A percentile compares a stretch with the other conserved stretches of the same genome.
These are phyloP conservation scores for Muntiacus reevesi DNA, from an alignment of 2,113 vertebrate genomes.

Conservation along the genomic window DNA sequence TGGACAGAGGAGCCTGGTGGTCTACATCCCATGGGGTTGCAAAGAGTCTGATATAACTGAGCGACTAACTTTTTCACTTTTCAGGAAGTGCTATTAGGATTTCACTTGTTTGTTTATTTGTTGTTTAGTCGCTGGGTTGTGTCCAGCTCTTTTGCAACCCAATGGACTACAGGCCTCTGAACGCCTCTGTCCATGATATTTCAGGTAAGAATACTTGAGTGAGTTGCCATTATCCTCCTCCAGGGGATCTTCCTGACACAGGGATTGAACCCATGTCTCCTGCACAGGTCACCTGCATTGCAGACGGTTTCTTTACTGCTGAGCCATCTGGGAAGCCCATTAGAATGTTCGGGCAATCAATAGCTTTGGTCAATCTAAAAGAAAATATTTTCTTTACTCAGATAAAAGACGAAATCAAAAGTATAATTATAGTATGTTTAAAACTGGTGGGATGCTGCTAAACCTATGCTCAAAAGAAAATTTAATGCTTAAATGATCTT, in stretches of 20 bases:
- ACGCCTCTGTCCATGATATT: background rate
- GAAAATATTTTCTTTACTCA: background rate
- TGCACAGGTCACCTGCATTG: background rate
- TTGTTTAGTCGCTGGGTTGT: background rate
- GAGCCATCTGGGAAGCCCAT: background rate
- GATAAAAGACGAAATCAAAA: background rate
- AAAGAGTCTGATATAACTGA: background rate
- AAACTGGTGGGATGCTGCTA: background rate
- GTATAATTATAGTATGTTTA: background rate
- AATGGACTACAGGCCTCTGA: background rate
- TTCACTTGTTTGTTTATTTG: background rate
- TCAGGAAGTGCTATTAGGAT: background rate
- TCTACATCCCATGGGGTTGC: background rate
- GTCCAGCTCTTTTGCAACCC: background rate
- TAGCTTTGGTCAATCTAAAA: background rate
- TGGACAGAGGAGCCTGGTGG: background rate
- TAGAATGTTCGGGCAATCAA: too few relatives aligned
- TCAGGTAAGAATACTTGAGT: background rate
- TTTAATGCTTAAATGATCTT: slow-evolving; percentile 11
- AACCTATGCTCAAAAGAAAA: slow-evolving; percentile 28
- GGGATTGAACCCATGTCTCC: background rate
- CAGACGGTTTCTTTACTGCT: background rate
- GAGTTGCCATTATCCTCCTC: background rate
- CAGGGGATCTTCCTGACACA: background rate
- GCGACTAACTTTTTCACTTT: background rate